Base-by-base conservation (phyloP, 2,797 vertebrate genomes). In the Pseudochromis fuscus region DNA sequence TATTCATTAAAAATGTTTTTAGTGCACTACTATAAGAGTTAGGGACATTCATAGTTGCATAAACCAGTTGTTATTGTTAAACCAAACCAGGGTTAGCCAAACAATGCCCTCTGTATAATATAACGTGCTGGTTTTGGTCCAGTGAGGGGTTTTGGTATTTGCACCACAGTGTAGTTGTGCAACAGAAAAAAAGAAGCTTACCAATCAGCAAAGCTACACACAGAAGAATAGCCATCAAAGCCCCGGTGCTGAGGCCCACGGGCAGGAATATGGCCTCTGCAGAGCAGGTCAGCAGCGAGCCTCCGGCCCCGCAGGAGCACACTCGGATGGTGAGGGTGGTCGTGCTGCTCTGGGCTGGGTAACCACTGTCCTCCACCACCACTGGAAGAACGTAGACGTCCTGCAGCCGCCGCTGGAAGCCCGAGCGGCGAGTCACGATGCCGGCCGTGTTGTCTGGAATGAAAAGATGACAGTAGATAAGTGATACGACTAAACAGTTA, bases 271-370 rank as follows among this genome's bases (percentile, higher is more conserved):
- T 88, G 45, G 96, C 95, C 86, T 96, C 94, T 2, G 95, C 94
- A 0, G 95, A 96, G 84, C 97, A 98, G 49, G 95, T 95, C 24
- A 96, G 86, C 65, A 96, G 91, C 15, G 87, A 91, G 1, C 96
- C 96, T 27, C 93, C 94, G 8, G 89, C 85, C 71, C 94, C 93
- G 45, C 97, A 98, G 85, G 95, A 92, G 75, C 97, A 98, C 65
- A 98, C 96, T 35, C 91, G 94, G 67, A 98, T 94, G 2, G 95
- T 95, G 91, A 98, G 85, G 13, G 96, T 98, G 70, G 93, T 94
- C 6, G 97, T 98, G 91, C 97, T 97, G 93, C 96, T 98, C 89
- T 95, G 96, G 31, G 95, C 92, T 2, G 97, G 97, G 27, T 96
- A 96, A 38, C 96, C 97, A 30, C 96, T 95, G 72, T 98, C 97